phyloP scores from a whole-genome alignment of 2,113 vertebrate species.

The Bettongia penicillata region DNA sequence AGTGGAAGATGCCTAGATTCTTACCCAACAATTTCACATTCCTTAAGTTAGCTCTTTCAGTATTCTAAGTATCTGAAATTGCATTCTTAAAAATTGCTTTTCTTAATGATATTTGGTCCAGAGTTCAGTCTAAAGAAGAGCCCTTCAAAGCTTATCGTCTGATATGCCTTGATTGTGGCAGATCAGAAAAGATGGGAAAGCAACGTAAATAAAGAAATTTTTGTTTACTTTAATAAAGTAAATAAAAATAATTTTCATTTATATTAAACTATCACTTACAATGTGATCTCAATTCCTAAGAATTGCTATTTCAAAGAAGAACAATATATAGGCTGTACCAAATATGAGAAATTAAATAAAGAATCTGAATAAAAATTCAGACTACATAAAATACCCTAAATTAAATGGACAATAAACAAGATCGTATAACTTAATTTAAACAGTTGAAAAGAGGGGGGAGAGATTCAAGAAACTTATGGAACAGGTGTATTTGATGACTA shows the following conservation, averaged over 20 bases:
- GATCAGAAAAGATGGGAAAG: neutral
- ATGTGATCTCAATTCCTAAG: constrained; percentile 31
- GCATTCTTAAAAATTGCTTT: neutral
- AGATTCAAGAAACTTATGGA: constrained; percentile 61
- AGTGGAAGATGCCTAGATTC: neutral
- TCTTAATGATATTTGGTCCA: constrained; percentile 24
- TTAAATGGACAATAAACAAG: constrained; percentile 75
- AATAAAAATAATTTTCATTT: constrained; percentile 15
- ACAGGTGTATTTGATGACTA: constrained; percentile 51
- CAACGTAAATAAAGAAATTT: neutral
- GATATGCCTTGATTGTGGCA: constrained; percentile 7
- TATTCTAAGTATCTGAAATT: rapidly evolving
- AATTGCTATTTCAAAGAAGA: constrained; percentile 19
- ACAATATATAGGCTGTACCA: constrained; percentile 38
- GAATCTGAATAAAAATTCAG: constrained; percentile 67
- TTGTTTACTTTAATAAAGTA: neutral
- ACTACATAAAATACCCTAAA: constrained; percentile 69
- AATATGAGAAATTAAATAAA: constrained; percentile 62
- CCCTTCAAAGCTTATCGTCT: neutral
- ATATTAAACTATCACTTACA: neutral
- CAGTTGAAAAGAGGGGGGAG: constrained; percentile 66
- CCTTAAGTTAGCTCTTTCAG: neutral
- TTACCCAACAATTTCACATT: rapidly evolving
- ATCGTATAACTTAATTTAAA: constrained; percentile 75
- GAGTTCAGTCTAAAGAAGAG: constrained; percentile 39